Percentiles rank a stretch among this genome's conserved stretches.
phyloP scores from a whole-genome alignment of 2,113 vertebrate species.

The Stegastes partitus region DNA sequence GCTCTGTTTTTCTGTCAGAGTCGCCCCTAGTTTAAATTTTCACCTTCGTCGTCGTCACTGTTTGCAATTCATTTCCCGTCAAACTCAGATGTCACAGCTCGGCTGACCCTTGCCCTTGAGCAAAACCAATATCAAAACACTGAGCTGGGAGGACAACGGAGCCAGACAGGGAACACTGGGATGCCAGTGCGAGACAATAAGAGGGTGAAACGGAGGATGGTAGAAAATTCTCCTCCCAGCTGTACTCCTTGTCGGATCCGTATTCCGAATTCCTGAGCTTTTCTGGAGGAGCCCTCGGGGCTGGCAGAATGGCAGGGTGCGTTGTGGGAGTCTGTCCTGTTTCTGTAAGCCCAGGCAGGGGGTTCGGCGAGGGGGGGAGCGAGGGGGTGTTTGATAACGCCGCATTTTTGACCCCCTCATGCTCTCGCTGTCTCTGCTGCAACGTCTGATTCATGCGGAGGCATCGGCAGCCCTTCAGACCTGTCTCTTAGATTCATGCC shows the following conservation, averaged over 20 bases:
- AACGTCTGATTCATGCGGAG: slow-evolving; percentile 77
- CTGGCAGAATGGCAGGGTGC: slow-evolving; percentile 80
- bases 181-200: slow-evolving; percentile 83
- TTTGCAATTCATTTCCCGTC: slow-evolving; percentile 80
- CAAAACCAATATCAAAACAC: slow-evolving; percentile 78
- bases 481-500: slow-evolving; percentile 80
- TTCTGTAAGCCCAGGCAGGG: slow-evolving; percentile 83
- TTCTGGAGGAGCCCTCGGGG: slow-evolving; percentile 81
- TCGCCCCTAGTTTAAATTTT: slow-evolving; percentile 51
- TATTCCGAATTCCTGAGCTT: slow-evolving; percentile 87
- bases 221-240: slow-evolving; percentile 87
- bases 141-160: slow-evolving; percentile 85
- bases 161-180: slow-evolving; percentile 84
- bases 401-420: slow-evolving; percentile 81
- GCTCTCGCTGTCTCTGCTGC: slow-evolving; percentile 73
- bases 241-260: slow-evolving; percentile 85
- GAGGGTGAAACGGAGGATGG: slow-evolving; percentile 80
- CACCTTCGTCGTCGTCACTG: slow-evolving; percentile 64
- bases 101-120: slow-evolving; percentile 73
- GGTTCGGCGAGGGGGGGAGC: slow-evolving; percentile 56
- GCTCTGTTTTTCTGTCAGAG: slow-evolving; percentile 54
- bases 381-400: slow-evolving; percentile 75
- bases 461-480: slow-evolving; percentile 61
- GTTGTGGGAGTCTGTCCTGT: slow-evolving; percentile 82
- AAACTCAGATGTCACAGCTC: slow-evolving; percentile 71